These are phyloP conservation scores for Thinocorus orbignyianus DNA, from an alignment of 2,113 vertebrate genomes.

Conservation along the genomic window DNA sequence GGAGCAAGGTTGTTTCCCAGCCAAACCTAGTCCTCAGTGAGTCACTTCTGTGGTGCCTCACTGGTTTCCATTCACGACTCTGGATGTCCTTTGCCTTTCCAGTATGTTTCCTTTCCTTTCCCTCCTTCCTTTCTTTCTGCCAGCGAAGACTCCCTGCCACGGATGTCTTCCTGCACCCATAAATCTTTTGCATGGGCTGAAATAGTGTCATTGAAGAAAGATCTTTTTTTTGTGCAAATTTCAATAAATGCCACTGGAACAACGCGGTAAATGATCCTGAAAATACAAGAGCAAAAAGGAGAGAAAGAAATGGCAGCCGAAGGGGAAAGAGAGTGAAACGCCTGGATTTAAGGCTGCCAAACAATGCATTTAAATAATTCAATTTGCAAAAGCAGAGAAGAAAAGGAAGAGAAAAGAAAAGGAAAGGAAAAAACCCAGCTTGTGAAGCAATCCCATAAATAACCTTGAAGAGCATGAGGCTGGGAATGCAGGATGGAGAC, in stretches of 20 bases:
- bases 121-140: not conserved
- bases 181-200: constrained; percentile 52
- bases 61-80: not conserved
- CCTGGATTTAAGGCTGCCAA: constrained; percentile 62
- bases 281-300: constrained; percentile 54
- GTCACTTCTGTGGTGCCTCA: fast-evolving
- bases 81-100: not conserved
- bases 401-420: not conserved
- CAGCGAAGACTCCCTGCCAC: not conserved
- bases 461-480: not conserved
- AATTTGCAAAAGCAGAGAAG: constrained; percentile 49
- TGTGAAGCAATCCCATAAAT: constrained; percentile 39
- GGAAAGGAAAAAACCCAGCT: not conserved
- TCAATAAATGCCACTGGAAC: constrained; percentile 65
- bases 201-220: constrained; percentile 35
- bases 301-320: constrained; percentile 57
- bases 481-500: not conserved
- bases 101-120: not conserved
- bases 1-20: not conserved
- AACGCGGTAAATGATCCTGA: constrained; percentile 61
- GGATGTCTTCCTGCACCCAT: constrained; percentile 53
- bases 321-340: constrained; percentile 18
- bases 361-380: constrained; percentile 74
- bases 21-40: fast-evolving
- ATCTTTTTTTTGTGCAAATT: constrained; percentile 55